Conservation (phyloP, 2,797 vertebrate species). For the Catamblyrhynchus diadema region DNA sequence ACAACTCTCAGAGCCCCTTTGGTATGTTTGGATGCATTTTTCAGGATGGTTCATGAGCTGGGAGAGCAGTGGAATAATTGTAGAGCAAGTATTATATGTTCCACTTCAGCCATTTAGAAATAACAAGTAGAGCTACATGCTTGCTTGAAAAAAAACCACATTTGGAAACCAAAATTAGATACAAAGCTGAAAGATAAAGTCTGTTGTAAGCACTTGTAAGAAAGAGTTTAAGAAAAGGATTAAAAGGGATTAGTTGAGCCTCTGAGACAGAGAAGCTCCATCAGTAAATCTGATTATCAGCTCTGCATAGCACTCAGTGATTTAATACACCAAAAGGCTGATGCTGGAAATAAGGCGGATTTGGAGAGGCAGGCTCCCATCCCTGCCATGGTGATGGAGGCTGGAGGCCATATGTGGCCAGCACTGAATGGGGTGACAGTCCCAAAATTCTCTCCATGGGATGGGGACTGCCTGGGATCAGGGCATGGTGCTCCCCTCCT, state of each 20-base stretch:
- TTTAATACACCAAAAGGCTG: slow-evolving; percentile 2
- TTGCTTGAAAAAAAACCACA: background rate
- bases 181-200: slow-evolving; percentile 26
- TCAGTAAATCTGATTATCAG: slow-evolving; percentile 48
- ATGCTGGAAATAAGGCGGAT: background rate
- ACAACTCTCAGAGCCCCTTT: background rate
- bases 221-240: slow-evolving; percentile 52
- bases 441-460: background rate
- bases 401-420: background rate
- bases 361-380: background rate
- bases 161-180: background rate
- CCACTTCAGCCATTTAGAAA: background rate
- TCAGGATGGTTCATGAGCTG: background rate
- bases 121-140: background rate
- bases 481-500: background rate
- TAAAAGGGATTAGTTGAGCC: slow-evolving; percentile 35
- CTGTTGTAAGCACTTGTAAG: slow-evolving; percentile 41
- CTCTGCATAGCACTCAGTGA: background rate
- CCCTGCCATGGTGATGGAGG: background rate
- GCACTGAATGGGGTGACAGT: background rate
- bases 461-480: background rate
- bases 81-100: background rate
- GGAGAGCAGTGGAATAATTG: background rate
- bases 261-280: background rate
- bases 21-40: background rate